These are phyloP conservation scores for Trissolcus japonicus DNA, from an alignment of 2,888 invertebrate genomes.

Conservation along the genomic window DNA sequence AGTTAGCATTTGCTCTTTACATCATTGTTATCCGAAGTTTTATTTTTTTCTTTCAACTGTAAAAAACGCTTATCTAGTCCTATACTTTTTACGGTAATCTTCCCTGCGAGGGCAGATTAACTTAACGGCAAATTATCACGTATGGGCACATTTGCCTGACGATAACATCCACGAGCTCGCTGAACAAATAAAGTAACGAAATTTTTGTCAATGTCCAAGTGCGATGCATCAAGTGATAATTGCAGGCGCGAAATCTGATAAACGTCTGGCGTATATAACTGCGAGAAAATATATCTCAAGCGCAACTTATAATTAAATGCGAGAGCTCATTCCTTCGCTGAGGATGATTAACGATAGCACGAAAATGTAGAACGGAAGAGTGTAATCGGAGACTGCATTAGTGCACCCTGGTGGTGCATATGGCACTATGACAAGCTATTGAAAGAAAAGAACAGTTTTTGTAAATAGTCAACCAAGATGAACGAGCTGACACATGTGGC, in stretches of 20 bases:
- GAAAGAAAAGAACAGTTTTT: conserved; percentile 54
- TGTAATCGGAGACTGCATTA: conserved; percentile 57
- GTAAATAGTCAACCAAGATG: conserved; percentile 56
- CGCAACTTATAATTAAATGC: conserved; percentile 50
- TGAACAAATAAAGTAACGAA: conserved; percentile 31
- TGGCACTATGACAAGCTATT: conserved; percentile 49
- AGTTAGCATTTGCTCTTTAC: neutral
- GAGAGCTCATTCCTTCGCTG: conserved; percentile 28
- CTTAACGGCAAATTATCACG: conserved; percentile 32
- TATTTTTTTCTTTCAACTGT: neutral
- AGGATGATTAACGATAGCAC: conserved; percentile 54
- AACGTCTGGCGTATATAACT: conserved; percentile 28
- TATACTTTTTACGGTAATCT: conserved; percentile 23
- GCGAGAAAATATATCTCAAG: conserved; percentile 28
- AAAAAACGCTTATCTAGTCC: conserved; percentile 14
- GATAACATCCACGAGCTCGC: conserved; percentile 28
- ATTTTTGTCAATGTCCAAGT: conserved; percentile 47
- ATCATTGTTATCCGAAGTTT: conserved; percentile 17
- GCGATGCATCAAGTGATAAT: conserved; percentile 42
- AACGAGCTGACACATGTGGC: conserved; percentile 60
- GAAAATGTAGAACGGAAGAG: conserved; percentile 55
- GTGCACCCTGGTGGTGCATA: conserved; percentile 48
- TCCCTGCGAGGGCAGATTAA: neutral
- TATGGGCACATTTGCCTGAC: conserved; percentile 21
- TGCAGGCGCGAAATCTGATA: conserved; percentile 32